Evolutionary conservation across 2,888 invertebrate species (phyloP), one percentile per base, ranked within the genome.

Genomic region (Tridacna gigas): DNA sequence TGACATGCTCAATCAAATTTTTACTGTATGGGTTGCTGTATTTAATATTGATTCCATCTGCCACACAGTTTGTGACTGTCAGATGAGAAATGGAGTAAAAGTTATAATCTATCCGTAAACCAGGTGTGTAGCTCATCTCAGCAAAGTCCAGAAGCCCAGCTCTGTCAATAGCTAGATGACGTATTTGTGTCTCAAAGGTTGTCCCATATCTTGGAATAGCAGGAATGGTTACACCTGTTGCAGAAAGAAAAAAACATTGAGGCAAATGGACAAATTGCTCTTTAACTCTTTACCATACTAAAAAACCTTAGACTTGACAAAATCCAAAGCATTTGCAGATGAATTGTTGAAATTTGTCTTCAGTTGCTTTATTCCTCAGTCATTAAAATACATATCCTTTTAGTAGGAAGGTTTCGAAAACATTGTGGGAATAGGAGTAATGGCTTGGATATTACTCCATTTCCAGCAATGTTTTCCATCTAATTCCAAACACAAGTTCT

Each of bases 141-240:
- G 97, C 97, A 93, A 98, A 99, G 95, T 99, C 99, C 77, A 99
- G 96, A 0, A 99, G 96, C 0, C 99, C 99, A 9, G 99, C 98
- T 66, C 91, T 88, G 26, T 90, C 89, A 22, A 95, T 91, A 18
- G 84, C 78, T 0, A 92, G 89, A 79, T 93, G 89, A 13, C 91
- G 89, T 11, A 93, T 89, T 80, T 91, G 89, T 0, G 92, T 91
- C 63, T 91, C 89, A 37, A 82, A 74, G 0, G 75, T 74, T 69
- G 85, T 83, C 9, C 89, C 89, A 48, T 69, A 78, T 71, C 89
- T 89, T 20, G 90, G 90, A 18, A 91, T 89, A 20, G 92, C 92
- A 20, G 93, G 91, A 5, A 93, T 86, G 9, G 92, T 92, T 11
- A 93, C 81, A n/a, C 92, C 93, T 93, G 86, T 45, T 71, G 20